Evolutionary conservation across 2,113 vertebrate species (phyloP).

Genomic region (Cygnus buccinator): DNA sequence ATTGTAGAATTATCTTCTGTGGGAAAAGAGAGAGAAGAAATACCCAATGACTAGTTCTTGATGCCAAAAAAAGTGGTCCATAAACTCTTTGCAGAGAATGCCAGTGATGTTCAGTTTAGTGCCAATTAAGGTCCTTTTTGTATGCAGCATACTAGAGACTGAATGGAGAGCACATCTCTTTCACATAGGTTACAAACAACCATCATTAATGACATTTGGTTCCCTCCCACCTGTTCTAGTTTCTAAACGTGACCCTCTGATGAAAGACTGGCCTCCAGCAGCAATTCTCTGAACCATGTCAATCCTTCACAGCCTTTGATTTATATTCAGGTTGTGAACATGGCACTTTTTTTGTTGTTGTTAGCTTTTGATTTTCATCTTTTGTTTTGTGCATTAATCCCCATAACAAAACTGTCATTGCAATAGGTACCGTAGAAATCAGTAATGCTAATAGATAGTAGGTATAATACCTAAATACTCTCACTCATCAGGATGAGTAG

Average conservation of each 20-base stretch:
- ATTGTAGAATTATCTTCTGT: neutral
- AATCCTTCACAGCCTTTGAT: neutral
- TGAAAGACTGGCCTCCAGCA: slow-evolving; percentile 21
- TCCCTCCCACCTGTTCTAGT: neutral
- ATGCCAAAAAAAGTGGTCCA: neutral
- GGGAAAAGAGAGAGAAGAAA: neutral
- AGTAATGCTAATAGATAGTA: slow-evolving; percentile 29
- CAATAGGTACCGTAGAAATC: slow-evolving; percentile 9
- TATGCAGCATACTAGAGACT: neutral
- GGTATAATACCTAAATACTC: slow-evolving; percentile 3
- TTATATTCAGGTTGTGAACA: neutral
- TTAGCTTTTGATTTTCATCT: slow-evolving; percentile 33
- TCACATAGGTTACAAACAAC: neutral
- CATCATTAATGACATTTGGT: neutral
- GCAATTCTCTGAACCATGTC: neutral
- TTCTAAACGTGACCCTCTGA: slow-evolving; percentile 22
- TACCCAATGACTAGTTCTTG: neutral
- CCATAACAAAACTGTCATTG: neutral
- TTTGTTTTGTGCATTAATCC: neutral
- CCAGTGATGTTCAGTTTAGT: neutral
- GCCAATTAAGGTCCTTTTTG: neutral
- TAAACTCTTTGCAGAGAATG: neutral
- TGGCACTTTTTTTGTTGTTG: neutral
- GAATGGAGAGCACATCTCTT: neutral
- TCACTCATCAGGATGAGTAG: neutral